Conservation (phyloP, 2,888 invertebrate genomes). For the Drosophila phalerata region DNA sequence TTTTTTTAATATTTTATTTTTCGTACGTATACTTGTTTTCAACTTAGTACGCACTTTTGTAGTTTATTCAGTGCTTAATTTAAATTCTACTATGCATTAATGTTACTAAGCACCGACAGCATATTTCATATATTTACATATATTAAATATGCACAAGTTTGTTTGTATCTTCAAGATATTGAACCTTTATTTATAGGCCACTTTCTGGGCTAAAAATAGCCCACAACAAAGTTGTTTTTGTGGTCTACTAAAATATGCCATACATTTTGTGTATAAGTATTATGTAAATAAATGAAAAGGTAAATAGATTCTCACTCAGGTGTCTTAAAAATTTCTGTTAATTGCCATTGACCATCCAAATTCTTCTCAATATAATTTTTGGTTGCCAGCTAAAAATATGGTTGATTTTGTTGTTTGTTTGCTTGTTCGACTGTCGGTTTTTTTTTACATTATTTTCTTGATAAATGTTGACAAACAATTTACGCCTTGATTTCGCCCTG, state of each 20-base stretch:
- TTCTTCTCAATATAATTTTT: slow-evolving; percentile 1
- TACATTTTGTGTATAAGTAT: background rate
- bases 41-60: background rate
- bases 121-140: background rate
- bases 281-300: slow-evolving; percentile 24
- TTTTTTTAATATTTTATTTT: background rate
- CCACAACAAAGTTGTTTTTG: slow-evolving; percentile 11
- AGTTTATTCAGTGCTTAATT: background rate
- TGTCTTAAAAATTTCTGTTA: slow-evolving; percentile 32
- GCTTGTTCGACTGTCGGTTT: background rate
- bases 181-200: slow-evolving; percentile 48
- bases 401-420: background rate
- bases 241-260: slow-evolving; percentile 6
- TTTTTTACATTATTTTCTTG: background rate
- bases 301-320: slow-evolving; percentile 19
- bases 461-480: slow-evolving; percentile 10
- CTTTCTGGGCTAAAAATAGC: slow-evolving; percentile 54
- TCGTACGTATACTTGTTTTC: background rate
- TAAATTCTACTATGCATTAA: background rate
- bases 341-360: slow-evolving; percentile 23
- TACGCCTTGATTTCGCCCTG: slow-evolving; percentile 7
- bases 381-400: slow-evolving; percentile 14
- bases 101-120: background rate
- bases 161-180: background rate
- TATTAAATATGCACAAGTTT: slow-evolving; percentile 35